These are phyloP conservation scores for Hirudinaria manillensis DNA, from an alignment of 2,888 invertebrate species.

Conservation along the genomic window DNA sequence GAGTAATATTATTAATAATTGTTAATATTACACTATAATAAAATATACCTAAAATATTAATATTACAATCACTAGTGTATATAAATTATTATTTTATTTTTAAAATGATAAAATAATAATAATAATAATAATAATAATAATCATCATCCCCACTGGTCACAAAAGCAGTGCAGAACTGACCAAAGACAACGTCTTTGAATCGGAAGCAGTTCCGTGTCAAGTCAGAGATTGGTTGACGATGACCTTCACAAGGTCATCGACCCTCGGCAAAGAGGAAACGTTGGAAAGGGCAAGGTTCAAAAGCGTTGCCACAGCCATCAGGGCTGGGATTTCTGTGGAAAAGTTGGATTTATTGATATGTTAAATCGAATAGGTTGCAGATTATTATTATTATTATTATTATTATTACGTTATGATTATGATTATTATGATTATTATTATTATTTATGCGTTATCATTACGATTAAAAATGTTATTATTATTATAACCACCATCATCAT, in stretches of 20 bases:
- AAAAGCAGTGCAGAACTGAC: background rate
- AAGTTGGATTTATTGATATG: background rate
- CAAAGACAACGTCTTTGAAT: constrained; percentile 12
- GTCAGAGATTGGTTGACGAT: constrained; percentile 31
- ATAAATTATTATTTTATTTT: no score
- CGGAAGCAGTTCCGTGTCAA: constrained; percentile 17
- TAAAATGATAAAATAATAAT: no score
- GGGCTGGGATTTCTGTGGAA: constrained; percentile 28
- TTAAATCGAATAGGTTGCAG: background rate
- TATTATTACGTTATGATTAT: background rate
- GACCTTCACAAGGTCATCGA: constrained; percentile 28
- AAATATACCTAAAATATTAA: no score
- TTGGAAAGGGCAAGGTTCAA: constrained; percentile 19
- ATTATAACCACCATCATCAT: background rate
- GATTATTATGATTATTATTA: background rate
- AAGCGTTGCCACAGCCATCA: constrained; percentile 27
- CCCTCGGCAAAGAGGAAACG: background rate
- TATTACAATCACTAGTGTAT: no score
- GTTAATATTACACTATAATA: no score
- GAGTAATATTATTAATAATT: no score
- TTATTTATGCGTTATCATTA: background rate
- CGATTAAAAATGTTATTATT: background rate
- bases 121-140: no score
- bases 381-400: background rate
- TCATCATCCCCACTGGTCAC: no score